Evolutionary conservation across 2,797 vertebrate genomes (phyloP).

Genomic region (Tenualosa ilisha): DNA sequence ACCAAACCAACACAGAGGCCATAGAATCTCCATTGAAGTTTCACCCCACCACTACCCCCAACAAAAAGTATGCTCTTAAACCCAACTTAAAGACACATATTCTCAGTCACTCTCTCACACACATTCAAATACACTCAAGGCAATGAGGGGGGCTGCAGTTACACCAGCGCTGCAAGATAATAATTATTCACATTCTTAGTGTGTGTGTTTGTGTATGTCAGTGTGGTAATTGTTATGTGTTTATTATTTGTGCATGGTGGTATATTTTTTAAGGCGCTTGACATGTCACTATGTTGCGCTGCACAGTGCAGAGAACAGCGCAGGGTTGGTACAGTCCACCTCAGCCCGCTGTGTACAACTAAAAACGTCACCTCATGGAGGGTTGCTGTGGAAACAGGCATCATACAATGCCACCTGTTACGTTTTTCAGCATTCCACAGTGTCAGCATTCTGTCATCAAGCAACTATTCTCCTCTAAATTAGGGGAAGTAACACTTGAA

Average conservation of each 20-base stretch:
- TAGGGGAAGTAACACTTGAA: conserved; percentile 37
- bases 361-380: conserved; percentile 32
- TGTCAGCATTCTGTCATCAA: conserved; percentile 26
- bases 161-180: conserved; percentile 69
- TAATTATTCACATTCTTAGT: conserved; percentile 73
- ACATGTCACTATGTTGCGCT: conserved; percentile 33
- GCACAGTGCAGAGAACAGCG: conserved; percentile 47
- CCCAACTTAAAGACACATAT: conserved; percentile 58
- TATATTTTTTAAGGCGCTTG: background rate
- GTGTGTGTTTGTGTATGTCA: conserved; percentile 55
- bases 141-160: conserved; percentile 71
- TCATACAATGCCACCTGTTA: background rate
- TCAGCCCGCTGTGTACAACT: conserved; percentile 38
- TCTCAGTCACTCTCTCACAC: conserved; percentile 32
- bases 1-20: conserved; percentile 53
- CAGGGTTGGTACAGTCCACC: conserved; percentile 39
- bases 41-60: conserved; percentile 64
- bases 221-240: background rate
- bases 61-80: conserved; percentile 67
- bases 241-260: background rate
- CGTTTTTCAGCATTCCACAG: conserved; percentile 35
- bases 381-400: conserved; percentile 30
- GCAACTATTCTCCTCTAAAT: background rate
- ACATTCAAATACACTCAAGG: conserved; percentile 38
- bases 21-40: conserved; percentile 67